Evolutionary conservation across 2,888 invertebrate species (phyloP).

Genomic region (Sarcophaga carnaria): DNA sequence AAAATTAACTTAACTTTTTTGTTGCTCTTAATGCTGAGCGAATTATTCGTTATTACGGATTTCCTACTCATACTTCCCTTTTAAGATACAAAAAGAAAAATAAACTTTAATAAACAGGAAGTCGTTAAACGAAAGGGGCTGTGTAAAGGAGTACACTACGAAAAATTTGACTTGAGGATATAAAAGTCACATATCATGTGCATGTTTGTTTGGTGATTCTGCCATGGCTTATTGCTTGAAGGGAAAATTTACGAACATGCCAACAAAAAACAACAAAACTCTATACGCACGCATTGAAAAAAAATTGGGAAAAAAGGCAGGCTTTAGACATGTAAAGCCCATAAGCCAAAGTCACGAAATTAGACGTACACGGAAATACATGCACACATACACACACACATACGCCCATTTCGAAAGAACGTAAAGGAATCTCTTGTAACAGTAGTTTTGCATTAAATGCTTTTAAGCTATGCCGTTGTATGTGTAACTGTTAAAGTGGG

Average conservation of each 20-base stretch:
- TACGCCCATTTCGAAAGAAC: not conserved
- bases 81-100: not conserved
- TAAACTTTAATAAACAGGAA: not conserved
- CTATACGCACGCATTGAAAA: conserved; percentile 9
- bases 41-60: not conserved
- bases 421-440: not conserved
- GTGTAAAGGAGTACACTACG: not conserved
- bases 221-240: not conserved
- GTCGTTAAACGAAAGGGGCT: not conserved
- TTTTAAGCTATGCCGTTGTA: conserved; percentile 33
- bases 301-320: not conserved
- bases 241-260: conserved; percentile 18
- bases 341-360: conserved; percentile 46
- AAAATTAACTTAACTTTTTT: no score
- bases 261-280: conserved; percentile 6
- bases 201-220: not conserved
- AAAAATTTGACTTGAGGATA: conserved; percentile 21
- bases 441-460: conserved; percentile 37
- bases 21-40: no score
- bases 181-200: conserved; percentile 11
- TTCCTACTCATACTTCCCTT: not conserved
- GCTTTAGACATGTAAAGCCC: conserved; percentile 29
- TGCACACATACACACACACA: not conserved
- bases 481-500: not conserved
- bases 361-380: not conserved